Base-by-base conservation (phyloP, 2,797 vertebrate species). In the Micropoecilia bifurca region DNA sequence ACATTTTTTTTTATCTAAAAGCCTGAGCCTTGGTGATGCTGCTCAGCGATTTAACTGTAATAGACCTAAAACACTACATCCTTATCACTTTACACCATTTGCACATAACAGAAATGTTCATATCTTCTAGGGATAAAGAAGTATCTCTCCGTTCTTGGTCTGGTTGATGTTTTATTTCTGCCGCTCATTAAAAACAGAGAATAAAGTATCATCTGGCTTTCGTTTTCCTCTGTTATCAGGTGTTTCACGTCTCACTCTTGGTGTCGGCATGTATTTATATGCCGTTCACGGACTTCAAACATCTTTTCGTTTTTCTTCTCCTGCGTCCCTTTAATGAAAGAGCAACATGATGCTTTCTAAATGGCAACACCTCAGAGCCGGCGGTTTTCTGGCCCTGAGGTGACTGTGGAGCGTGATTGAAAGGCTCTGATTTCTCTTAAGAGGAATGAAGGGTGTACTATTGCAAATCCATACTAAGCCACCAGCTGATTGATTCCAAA, bases 391-490 rank as follows among this genome's bases (percentile, higher is more conserved):
- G 77, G 89, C 90, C 90, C 89, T 2, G 50, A 82, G 90, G 92
- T 90, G 85, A 89, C 83, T 83, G 50, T 66, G 33, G 80, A 75
- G 74, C 85, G 82, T 90, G 88, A 91, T 85, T 86, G 88, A 95
- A 94, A 86, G 79, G 81, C 85, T 30, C 47, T 82, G 88, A 92
- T 93, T 92, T 88, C 89, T 92, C 86, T 93, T 93, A 90, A 86
- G 88, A 85, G 85, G 89, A 88, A 61, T 84, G 89, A 93, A 90
- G 88, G 89, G 84, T 87, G 90, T 91, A 78, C 83, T 88, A 90
- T 92, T 88, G 91, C 84, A 91, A 94, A 95, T 94, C 94, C 84
- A 93, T 91, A 90, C 76, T 68, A 80, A 91, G 92, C 88, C 86
- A 86, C 83, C 86, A 90, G 92, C 87, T 85, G 91, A 94, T 88